Percentiles rank a stretch among this genome's conserved stretches.
Evolutionary conservation across 2,113 vertebrate genomes (phyloP).

Genomic region (Dipodomys spectabilis): DNA sequence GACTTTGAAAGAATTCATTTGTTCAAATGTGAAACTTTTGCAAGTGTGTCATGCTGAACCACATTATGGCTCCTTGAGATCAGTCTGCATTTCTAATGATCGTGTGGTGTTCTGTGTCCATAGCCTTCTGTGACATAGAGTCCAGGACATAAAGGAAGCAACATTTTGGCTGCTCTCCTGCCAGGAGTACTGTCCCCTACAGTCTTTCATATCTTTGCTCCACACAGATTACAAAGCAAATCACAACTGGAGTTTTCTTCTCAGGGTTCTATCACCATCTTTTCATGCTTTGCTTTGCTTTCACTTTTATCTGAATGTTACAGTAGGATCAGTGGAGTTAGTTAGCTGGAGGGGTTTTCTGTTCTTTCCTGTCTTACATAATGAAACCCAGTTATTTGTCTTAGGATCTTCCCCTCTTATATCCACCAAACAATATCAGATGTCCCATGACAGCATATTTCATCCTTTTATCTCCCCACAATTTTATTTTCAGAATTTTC

Average conservation of each 20-base stretch:
- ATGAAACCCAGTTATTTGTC: constrained; percentile 46
- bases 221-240: constrained; percentile 54
- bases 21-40: constrained; percentile 59
- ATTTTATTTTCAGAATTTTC: constrained; percentile 30
- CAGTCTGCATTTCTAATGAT: not conserved
- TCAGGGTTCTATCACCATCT: constrained; percentile 52
- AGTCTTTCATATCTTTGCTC: constrained; percentile 55
- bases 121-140: constrained; percentile 1
- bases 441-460: not conserved
- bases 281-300: constrained; percentile 64
- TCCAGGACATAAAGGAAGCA: constrained; percentile 46
- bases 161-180: constrained; percentile 31
- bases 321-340: constrained; percentile 46
- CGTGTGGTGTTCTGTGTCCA: not conserved
- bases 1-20: constrained; percentile 45
- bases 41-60: constrained; percentile 17
- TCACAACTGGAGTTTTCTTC: not conserved
- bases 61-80: not conserved
- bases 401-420: constrained; percentile 26
- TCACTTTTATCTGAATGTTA: constrained; percentile 67
- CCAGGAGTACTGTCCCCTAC: not conserved
- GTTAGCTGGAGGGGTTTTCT: constrained; percentile 63
- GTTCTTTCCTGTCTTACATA: constrained; percentile 67
- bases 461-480: not conserved
- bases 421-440: not conserved